Percentiles rank a stretch among this genome's conserved stretches.
Conservation (phyloP, 1,140 invertebrate genomes). For the Procambarus clarkii region DNA sequence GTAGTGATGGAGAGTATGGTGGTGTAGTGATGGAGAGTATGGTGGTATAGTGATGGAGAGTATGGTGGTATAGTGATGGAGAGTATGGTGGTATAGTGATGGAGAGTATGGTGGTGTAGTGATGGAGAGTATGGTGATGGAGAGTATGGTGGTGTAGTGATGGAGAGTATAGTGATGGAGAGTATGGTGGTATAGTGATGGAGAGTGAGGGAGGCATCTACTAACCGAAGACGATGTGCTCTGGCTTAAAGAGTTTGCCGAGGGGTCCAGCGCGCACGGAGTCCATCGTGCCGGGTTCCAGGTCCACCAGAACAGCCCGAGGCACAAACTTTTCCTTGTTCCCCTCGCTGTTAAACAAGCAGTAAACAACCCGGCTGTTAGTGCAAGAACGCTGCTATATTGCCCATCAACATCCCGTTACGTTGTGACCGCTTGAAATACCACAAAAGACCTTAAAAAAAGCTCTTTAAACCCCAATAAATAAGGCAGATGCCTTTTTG, state of each 20-base stretch:
- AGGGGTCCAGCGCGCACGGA: slow-evolving; percentile 81
- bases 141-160: too few relatives aligned
- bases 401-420: background rate
- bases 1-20: too few relatives aligned
- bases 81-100: too few relatives aligned
- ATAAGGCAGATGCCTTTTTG: background rate
- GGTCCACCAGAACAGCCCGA: slow-evolving; percentile 88
- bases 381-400: slow-evolving; percentile 7
- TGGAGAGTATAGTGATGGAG: too few relatives aligned
- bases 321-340: slow-evolving; percentile 81
- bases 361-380: slow-evolving; percentile 37
- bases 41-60: too few relatives aligned
- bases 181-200: background rate
- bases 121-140: too few relatives aligned
- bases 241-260: slow-evolving; percentile 81
- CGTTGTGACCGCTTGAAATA: background rate
- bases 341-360: slow-evolving; percentile 60
- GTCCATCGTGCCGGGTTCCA: slow-evolving; percentile 87
- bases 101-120: too few relatives aligned
- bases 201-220: slow-evolving; percentile 33
- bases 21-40: too few relatives aligned
- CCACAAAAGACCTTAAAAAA: background rate
- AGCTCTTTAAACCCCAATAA: background rate
- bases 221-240: slow-evolving; percentile 82
- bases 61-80: too few relatives aligned